Percentiles rank a stretch among this genome's conserved stretches.
Evolutionary conservation across 2,113 vertebrate genomes (phyloP).

Genomic region (Saguinus midas): DNA sequence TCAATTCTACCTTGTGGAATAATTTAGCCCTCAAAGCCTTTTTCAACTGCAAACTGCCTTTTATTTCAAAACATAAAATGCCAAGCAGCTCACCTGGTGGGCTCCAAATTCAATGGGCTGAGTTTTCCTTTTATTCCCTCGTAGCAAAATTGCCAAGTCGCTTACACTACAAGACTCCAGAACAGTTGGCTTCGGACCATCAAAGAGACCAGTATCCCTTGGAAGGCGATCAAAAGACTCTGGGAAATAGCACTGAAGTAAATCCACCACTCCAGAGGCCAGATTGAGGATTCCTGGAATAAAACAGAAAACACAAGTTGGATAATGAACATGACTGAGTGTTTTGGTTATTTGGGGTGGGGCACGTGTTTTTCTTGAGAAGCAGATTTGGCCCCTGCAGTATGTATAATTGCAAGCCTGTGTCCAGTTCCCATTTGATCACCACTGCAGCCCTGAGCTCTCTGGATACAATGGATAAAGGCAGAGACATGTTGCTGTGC

Average conservation of each 20-base stretch:
- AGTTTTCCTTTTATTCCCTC: slow-evolving; percentile 89
- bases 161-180: slow-evolving; percentile 88
- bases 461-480: neutral
- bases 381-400: neutral
- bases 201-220: slow-evolving; percentile 86
- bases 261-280: slow-evolving; percentile 87
- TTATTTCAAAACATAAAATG: neutral
- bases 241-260: slow-evolving; percentile 88
- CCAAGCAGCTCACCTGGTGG: slow-evolving; percentile 84
- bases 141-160: slow-evolving; percentile 88
- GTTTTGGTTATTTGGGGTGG: neutral
- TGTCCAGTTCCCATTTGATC: neutral
- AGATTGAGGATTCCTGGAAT: slow-evolving; percentile 85
- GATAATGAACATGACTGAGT: no score
- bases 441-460: neutral
- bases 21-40: neutral
- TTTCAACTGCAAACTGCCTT: neutral
- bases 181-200: slow-evolving; percentile 86
- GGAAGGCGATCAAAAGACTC: slow-evolving; percentile 90
- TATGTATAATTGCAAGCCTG: neutral
- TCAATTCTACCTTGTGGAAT: neutral
- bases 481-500: neutral
- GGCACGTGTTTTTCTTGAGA: neutral
- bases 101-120: slow-evolving; percentile 91
- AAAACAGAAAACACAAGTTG: neutral